phyloP scores from a whole-genome alignment of 1,140 invertebrate genomes.

The Drosophila sucinea region DNA sequence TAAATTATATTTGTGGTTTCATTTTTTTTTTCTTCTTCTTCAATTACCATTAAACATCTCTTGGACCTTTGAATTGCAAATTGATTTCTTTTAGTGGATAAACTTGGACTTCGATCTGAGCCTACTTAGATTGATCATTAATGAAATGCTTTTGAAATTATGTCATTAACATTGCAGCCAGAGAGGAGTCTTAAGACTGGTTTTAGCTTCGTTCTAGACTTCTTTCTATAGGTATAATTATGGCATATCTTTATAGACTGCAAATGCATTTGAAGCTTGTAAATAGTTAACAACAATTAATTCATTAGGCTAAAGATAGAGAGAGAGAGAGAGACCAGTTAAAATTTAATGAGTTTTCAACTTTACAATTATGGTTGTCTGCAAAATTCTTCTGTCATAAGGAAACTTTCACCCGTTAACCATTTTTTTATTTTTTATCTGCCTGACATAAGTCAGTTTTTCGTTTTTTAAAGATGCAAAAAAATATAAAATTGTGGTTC shows the following conservation, averaged over 20 bases:
- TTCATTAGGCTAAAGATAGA: constrained; percentile 51
- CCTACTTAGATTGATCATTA: constrained; percentile 56
- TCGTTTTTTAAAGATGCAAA: constrained; percentile 4
- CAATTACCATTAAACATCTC: constrained; percentile 56
- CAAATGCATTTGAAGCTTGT: constrained; percentile 71
- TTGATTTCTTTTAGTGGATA: constrained; percentile 24
- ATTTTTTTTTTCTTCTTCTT: constrained; percentile 12
- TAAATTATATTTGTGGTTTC: background rate
- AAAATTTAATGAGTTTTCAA: background rate
- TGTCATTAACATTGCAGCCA: constrained; percentile 76
- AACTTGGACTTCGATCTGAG: background rate
- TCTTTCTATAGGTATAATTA: constrained; percentile 52
- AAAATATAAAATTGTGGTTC: constrained; percentile 29
- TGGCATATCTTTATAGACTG: constrained; percentile 73
- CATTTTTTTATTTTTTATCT: constrained; percentile 6
- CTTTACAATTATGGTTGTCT: background rate
- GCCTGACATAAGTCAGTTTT: background rate
- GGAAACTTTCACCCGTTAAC: constrained; percentile 30
- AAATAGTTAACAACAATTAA: constrained; percentile 71
- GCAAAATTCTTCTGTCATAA: background rate
- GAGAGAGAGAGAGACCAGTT: no score
- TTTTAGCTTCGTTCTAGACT: constrained; percentile 23
- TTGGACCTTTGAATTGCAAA: constrained; percentile 60
- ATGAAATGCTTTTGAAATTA: constrained; percentile 77
- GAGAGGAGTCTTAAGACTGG: constrained; percentile 50